phyloP scores from a whole-genome alignment of 1,140 invertebrate genomes.

The Trialeurodes vaporariorum region DNA sequence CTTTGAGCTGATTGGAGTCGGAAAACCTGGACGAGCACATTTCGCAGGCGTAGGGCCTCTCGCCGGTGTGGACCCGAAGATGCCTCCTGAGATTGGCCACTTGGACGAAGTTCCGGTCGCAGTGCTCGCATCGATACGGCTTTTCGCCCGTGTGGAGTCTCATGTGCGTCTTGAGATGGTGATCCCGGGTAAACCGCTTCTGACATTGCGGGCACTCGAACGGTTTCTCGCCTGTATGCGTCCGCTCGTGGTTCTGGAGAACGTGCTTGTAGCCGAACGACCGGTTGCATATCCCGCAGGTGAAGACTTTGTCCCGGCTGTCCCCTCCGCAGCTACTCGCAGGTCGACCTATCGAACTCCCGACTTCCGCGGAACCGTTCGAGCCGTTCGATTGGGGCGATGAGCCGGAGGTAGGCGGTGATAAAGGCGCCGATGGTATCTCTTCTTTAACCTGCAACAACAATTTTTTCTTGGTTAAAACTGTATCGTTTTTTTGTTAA shows the following conservation, averaged over 20 bases:
- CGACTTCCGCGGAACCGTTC: background rate
- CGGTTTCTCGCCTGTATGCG: slow-evolving; percentile 92
- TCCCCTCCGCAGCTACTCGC: slow-evolving; percentile 29
- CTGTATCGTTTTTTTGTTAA: too few species aligned
- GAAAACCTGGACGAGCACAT: slow-evolving; percentile 82
- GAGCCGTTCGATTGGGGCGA: slow-evolving; percentile 15
- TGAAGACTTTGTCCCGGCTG: slow-evolving; percentile 67
- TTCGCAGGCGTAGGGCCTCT: slow-evolving; percentile 85
- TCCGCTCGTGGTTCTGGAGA: slow-evolving; percentile 89
- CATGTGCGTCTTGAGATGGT: slow-evolving; percentile 88
- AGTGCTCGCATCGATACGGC: slow-evolving; percentile 82
- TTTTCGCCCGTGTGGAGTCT: slow-evolving; percentile 86
- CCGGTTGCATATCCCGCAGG: slow-evolving; percentile 71
- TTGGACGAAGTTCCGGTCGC: slow-evolving; percentile 84
- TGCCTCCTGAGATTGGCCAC: slow-evolving; percentile 88
- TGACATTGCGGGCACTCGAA: slow-evolving; percentile 91
- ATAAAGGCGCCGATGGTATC: slow-evolving; percentile 9
- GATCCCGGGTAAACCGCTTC: slow-evolving; percentile 91
- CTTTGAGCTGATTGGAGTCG: slow-evolving; percentile 87
- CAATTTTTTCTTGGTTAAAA: too few species aligned
- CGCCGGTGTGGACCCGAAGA: slow-evolving; percentile 87
- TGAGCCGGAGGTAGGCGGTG: slow-evolving; percentile 16
- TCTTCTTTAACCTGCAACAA: background rate
- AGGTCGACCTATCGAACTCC: background rate
- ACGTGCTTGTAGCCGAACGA: slow-evolving; percentile 92